Base-by-base conservation (phyloP, 2,113 vertebrate genomes). In the Phyllopteryx taeniolatus region DNA sequence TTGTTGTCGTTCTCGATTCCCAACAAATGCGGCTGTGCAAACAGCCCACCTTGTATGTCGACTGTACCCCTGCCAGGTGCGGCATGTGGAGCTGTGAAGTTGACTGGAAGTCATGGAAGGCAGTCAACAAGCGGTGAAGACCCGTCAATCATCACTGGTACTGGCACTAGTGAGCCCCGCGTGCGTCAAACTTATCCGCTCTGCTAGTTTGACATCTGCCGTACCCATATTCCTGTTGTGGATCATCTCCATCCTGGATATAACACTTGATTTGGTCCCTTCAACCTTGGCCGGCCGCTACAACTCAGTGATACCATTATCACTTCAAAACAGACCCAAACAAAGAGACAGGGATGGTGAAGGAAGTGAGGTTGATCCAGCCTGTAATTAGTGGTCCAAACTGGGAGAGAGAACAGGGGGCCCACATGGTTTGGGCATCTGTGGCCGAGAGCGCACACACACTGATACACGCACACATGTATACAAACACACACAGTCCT, bases 341-440 rank as follows among this genome's bases (percentile, higher is more conserved):
- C 68, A 76, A 47, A 7, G 35, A 63, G 70, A 68, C 57, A 51
- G 67, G 27, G 60, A 72, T 63, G 71, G 79, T 2, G 67, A 72
- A 73, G 47, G 67, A 72, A 73, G 47, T 68, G 67, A 72, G 73
- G 75, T n/a, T 64, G 72, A 73, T 79, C 68, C 79, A 87, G 82
- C 77, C 79, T 85, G 84, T 91, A 89, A 91, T 90, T 91, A 91
- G 86, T 86, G 87, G 83, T 83, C 85, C 83, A 79, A 84, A 88
- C 89, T 87, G 87, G 83, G 86, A 76, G 81, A 78, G 77, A 84
- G 85, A 89, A 82, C 81, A 83, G 81, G 79, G 84, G 79, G 86
- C 14, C 86, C 90, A 91, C 90, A 91, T 91, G 88, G 83, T 86
- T 78, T 70, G 82, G 86, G 85, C 90, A 90, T 90, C 90, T 90